A percentile compares a stretch with the other conserved stretches of the same genome.
Conservation (phyloP, 2,113 vertebrate species). For the Aptenodytes patagonicus region DNA sequence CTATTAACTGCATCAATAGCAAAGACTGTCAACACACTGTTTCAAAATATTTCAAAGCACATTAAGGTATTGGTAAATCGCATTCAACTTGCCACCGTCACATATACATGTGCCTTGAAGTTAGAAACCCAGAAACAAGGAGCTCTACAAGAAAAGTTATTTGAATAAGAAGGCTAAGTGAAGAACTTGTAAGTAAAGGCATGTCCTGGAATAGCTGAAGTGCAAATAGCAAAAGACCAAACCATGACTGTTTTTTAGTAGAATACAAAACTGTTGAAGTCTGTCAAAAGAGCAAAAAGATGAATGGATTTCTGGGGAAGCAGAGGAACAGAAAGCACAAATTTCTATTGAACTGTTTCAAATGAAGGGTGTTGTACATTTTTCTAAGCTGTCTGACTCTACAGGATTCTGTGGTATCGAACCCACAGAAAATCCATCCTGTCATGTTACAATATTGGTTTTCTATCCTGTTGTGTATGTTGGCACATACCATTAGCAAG, state of each 20-base stretch:
- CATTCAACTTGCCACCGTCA: not conserved
- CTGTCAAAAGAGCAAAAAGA: not conserved
- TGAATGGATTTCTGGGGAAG: not conserved
- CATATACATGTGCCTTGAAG: not conserved
- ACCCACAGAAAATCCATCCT: not conserved
- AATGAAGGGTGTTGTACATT: not conserved
- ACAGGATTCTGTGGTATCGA: not conserved
- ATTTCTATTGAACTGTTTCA: not conserved
- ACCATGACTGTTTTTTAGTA: not conserved
- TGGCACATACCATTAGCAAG: not conserved
- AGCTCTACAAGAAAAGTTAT: not conserved
- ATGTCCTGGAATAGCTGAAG: not conserved
- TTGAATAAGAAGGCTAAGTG: not conserved
- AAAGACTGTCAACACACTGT: not conserved
- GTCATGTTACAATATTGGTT: not conserved
- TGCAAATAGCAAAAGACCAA: not conserved
- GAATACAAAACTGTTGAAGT: not conserved
- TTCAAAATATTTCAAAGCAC: slow-evolving; percentile 7
- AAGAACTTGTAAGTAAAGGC: not conserved
- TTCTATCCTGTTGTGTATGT: not conserved
- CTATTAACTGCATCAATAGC: not conserved
- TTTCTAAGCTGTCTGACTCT: not conserved
- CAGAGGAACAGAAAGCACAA: not conserved
- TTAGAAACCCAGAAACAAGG: not conserved
- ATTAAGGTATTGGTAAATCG: not conserved